Conservation (phyloP, 2,113 vertebrate genomes). For the Anas platyrhynchos region DNA sequence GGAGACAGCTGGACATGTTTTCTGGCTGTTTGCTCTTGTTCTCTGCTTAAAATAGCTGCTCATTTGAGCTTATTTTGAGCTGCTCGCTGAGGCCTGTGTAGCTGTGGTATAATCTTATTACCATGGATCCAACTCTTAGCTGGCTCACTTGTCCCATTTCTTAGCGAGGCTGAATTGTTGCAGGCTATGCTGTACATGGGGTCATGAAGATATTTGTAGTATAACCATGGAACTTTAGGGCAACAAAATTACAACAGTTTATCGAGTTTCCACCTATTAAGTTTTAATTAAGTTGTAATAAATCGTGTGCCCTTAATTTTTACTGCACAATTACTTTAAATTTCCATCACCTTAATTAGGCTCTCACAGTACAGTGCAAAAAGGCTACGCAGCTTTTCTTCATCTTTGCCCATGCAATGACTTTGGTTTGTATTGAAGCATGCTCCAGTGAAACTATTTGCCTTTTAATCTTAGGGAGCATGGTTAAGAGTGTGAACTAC, state of each 20-base stretch:
- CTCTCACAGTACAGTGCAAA: not conserved
- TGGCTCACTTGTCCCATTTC: not conserved
- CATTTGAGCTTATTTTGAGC: not conserved
- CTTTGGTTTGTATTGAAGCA: not conserved
- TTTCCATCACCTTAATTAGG: conserved; percentile 11
- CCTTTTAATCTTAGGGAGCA: not conserved
- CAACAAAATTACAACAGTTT: not conserved
- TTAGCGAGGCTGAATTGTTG: not conserved
- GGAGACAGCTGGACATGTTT: conserved; percentile 13
- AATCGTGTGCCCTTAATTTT: not conserved
- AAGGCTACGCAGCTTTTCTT: not conserved
- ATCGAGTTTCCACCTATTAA: conserved; percentile 23
- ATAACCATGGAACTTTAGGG: not conserved
- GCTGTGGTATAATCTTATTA: conserved; percentile 16
- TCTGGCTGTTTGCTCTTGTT: not conserved
- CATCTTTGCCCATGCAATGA: not conserved
- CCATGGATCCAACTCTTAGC: not conserved
- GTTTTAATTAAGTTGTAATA: not conserved
- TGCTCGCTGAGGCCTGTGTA: not conserved
- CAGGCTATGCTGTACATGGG: not conserved
- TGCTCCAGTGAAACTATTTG: not conserved
- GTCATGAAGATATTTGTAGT: not conserved
- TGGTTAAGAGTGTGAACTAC: not conserved
- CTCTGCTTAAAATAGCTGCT: conserved; percentile 37
- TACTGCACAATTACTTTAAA: not conserved